These are phyloP conservation scores for Aptenodytes forsteri DNA, from an alignment of 2,113 vertebrate species.

Conservation along the genomic window DNA sequence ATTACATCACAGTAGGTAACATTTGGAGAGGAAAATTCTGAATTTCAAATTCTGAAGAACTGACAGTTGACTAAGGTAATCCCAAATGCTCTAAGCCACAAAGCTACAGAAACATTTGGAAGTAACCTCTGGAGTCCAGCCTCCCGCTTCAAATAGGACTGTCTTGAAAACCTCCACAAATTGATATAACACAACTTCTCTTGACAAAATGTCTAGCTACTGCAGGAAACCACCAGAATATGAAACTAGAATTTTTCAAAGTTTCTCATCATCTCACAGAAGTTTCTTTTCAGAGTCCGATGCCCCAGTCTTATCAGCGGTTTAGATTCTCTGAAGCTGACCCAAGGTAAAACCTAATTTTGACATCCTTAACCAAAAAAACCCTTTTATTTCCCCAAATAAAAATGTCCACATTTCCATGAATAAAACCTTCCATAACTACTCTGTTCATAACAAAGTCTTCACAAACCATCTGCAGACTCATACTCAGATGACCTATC, in stretches of 20 bases:
- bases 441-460: neutral
- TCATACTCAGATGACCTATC: neutral
- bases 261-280: neutral
- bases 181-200: neutral
- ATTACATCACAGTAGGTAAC: neutral
- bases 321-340: neutral
- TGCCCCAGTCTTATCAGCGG: neutral
- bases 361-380: neutral
- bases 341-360: neutral
- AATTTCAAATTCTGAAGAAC: neutral
- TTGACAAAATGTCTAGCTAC: neutral
- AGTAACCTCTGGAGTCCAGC: neutral
- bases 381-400: fast-evolving
- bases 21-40: neutral
- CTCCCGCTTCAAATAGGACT: neutral
- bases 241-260: neutral
- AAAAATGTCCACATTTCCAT: neutral
- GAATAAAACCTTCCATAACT: neutral
- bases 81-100: neutral
- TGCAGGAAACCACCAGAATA: neutral
- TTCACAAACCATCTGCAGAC: neutral
- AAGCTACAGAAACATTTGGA: neutral
- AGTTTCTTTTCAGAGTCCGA: neutral
- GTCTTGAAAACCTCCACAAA: neutral
- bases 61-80: neutral